Conservation (phyloP, 1,140 invertebrate genomes). For the Ctenoplectra terminalis region DNA sequence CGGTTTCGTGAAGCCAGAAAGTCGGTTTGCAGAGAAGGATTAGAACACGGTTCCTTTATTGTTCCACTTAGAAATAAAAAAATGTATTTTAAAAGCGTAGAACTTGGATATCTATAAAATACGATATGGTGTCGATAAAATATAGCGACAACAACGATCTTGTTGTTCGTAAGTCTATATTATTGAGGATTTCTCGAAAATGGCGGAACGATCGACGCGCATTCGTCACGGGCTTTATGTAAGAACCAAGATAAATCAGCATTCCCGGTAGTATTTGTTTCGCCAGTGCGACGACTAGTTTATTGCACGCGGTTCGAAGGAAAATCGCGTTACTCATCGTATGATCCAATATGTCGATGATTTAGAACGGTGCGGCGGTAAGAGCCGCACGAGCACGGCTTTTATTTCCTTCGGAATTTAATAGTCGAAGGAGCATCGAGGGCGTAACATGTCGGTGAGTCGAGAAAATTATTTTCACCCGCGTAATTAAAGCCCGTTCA, state of each 20-base stretch:
- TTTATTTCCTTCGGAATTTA: conserved; percentile 26
- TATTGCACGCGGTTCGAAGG: not conserved
- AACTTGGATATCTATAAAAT: no score
- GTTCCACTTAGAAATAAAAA: no score
- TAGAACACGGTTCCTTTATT: not conserved
- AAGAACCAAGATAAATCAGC: not conserved
- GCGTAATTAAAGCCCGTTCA: conserved; percentile 9
- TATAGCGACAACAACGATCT: no score
- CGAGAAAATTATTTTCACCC: conserved; percentile 36
- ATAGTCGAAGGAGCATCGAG: conserved; percentile 40
- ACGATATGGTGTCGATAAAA: no score
- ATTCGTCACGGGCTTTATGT: not conserved
- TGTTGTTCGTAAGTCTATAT: no score
- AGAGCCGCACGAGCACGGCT: not conserved
- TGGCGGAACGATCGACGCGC: not conserved
- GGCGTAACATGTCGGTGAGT: conserved; percentile 32
- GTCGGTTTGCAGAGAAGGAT: not conserved
- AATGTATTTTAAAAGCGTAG: no score
- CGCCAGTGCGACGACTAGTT: not conserved
- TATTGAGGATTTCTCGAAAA: not conserved
- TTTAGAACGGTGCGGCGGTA: conserved; percentile 5
- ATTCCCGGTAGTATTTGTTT: not conserved
- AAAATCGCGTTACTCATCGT: conserved; percentile 14
- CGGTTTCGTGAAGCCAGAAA: not conserved
- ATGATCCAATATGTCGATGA: conserved; percentile 30